Percentiles rank a stretch among this genome's conserved stretches.
Conservation (phyloP, 2,113 vertebrate genomes). For the Isichthys henryi region DNA sequence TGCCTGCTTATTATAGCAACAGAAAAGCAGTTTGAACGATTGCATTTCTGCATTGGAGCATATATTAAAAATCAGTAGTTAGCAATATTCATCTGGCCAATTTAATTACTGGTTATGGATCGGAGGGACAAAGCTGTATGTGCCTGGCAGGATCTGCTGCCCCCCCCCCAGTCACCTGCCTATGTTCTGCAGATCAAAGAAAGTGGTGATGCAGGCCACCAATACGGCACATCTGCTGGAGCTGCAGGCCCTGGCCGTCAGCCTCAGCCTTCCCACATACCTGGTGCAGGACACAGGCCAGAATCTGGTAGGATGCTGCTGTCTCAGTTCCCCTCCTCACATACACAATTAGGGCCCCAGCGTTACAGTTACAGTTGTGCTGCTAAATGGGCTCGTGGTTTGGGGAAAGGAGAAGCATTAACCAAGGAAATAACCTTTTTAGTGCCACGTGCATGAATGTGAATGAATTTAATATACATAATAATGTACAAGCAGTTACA, state of each 20-base stretch:
- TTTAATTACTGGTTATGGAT: neutral
- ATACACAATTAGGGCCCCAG: neutral
- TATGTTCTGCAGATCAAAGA: constrained; percentile 59
- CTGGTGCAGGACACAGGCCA: constrained; percentile 71
- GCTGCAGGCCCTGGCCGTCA: constrained; percentile 69
- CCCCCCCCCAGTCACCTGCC: neutral
- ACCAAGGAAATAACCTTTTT: neutral
- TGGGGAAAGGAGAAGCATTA: neutral
- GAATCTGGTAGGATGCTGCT: constrained; percentile 57
- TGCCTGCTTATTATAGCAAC: neutral
- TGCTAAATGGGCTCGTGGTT: neutral
- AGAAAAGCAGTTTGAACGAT: neutral
- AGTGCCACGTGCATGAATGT: neutral
- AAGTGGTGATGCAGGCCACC: constrained; percentile 68
- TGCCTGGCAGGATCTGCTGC: no score
- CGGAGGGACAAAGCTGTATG: neutral
- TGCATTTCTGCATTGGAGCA: neutral
- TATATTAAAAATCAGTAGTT: neutral
- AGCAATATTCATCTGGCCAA: neutral
- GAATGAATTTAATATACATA: no score
- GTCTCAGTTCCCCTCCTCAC: neutral
- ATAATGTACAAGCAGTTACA: no score
- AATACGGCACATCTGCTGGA: constrained; percentile 67
- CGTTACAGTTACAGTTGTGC: neutral
- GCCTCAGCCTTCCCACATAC: constrained; percentile 65